phyloP scores from a whole-genome alignment of 2,888 invertebrate species.

The Cotesia congregata region DNA sequence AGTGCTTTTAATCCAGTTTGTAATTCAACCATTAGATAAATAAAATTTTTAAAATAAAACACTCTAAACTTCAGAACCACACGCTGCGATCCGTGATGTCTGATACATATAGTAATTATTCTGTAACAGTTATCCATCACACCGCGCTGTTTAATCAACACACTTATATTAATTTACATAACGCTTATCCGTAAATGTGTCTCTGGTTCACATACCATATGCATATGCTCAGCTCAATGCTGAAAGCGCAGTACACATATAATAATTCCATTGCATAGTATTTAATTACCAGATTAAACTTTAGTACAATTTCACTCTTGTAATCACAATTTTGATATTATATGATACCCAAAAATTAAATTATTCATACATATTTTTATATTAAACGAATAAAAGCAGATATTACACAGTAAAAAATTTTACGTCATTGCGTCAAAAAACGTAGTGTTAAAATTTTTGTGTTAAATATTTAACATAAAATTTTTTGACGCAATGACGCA shows the following conservation, averaged over 20 bases:
- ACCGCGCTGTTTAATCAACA: not conserved
- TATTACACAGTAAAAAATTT: too few species aligned
- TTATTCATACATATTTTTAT: too few species aligned
- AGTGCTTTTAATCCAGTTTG: not conserved
- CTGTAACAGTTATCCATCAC: not conserved
- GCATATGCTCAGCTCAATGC: slow-evolving; percentile 5
- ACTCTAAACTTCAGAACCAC: too few species aligned
- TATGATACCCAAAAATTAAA: not conserved
- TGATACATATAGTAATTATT: not conserved
- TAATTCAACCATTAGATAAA: not conserved
- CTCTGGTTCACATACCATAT: slow-evolving; percentile 4
- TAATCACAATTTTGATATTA: slow-evolving; percentile 21
- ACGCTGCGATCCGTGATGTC: not conserved
- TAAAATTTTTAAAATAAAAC: not conserved
- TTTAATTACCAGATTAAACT: slow-evolving; percentile 11
- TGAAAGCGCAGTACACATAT: too few species aligned
- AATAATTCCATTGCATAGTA: not conserved
- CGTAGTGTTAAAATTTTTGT: too few species aligned
- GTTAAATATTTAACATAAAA: too few species aligned
- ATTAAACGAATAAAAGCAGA: too few species aligned
- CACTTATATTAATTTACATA: not conserved
- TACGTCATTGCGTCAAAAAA: too few species aligned
- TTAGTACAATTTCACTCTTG: slow-evolving; percentile 4
- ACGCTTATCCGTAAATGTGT: not conserved
- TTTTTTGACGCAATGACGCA: too few species aligned